Conservation (phyloP, 1,140 invertebrate species). For the Rhyacophila brunnea region DNA sequence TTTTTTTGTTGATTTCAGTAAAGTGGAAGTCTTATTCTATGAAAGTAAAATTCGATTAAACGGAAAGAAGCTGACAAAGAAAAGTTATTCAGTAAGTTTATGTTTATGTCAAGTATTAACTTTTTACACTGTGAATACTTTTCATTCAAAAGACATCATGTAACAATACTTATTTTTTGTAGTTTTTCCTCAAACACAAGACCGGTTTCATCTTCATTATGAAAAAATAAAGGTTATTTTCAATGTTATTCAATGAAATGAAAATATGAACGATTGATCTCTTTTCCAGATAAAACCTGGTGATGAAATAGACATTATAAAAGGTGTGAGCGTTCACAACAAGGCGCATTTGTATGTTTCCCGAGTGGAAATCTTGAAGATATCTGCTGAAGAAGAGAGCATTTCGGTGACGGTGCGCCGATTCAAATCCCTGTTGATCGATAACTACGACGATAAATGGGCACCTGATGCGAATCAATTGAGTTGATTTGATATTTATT, state of each 20-base stretch:
- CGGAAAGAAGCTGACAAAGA: constrained; percentile 63
- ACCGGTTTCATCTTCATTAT: too few relatives aligned
- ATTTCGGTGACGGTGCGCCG: constrained; percentile 54
- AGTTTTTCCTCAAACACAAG: too few relatives aligned
- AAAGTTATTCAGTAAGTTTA: constrained; percentile 53
- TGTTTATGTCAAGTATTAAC: too few relatives aligned
- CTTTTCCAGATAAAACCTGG: constrained; percentile 52
- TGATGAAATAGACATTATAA: constrained; percentile 67
- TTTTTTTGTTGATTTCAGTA: constrained; percentile 44
- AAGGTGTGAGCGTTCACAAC: constrained; percentile 57
- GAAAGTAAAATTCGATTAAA: constrained; percentile 65
- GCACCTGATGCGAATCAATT: constrained; percentile 17
- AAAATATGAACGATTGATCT: too few relatives aligned
- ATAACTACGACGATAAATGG: constrained; percentile 53
- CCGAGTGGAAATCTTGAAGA: constrained; percentile 57
- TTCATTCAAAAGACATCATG: too few relatives aligned
- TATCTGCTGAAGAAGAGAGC: constrained; percentile 41
- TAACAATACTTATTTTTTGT: too few relatives aligned
- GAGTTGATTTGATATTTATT: too few relatives aligned
- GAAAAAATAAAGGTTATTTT: too few relatives aligned
- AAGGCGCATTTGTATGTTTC: constrained; percentile 58
- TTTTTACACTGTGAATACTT: too few relatives aligned
- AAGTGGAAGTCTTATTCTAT: constrained; percentile 65
- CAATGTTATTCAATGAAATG: too few relatives aligned
- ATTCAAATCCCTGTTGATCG: constrained; percentile 60